A percentile compares a stretch with the other conserved stretches of the same genome.
phyloP scores from a whole-genome alignment of 1,140 invertebrate species.

The Dysdera silvatica region DNA sequence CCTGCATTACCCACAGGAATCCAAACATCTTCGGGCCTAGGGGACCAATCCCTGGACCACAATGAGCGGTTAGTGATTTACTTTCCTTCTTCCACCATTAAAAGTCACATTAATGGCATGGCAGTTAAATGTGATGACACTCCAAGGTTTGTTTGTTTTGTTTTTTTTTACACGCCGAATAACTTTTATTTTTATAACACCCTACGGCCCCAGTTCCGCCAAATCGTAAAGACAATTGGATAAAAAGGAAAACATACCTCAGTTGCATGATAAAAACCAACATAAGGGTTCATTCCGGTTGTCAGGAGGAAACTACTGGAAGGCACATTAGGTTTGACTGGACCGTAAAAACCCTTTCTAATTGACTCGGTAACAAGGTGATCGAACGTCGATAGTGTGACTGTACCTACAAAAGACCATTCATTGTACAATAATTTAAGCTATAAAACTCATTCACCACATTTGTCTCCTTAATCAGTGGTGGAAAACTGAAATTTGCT shows the following conservation, averaged over 20 bases:
- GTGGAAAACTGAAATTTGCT: too few species aligned
- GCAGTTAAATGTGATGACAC: too few species aligned
- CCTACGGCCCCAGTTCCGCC: conserved; percentile 6
- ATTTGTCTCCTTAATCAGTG: too few species aligned
- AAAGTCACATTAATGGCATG: too few species aligned
- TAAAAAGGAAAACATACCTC: conserved; percentile 49
- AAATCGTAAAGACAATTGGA: background rate
- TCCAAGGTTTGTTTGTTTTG: too few species aligned
- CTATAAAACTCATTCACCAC: background rate
- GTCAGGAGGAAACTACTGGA: conserved; percentile 68
- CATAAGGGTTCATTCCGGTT: conserved; percentile 70
- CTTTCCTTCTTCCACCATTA: too few species aligned
- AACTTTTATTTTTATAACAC: too few species aligned
- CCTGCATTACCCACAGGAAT: too few species aligned
- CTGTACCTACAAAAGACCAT: conserved; percentile 50
- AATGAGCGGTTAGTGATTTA: too few species aligned
- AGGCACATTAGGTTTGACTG: conserved; percentile 62
- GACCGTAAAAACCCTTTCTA: conserved; percentile 63
- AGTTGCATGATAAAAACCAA: conserved; percentile 80
- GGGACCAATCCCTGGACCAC: too few species aligned
- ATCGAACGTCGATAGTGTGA: conserved; percentile 71
- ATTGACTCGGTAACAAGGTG: conserved; percentile 73
- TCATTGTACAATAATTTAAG: background rate
- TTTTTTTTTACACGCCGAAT: too few species aligned
- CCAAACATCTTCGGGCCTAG: too few species aligned